phyloP scores from a whole-genome alignment of 37 sponge, comb jelly and placozoan genomes.

The Beroe ovata region DNA sequence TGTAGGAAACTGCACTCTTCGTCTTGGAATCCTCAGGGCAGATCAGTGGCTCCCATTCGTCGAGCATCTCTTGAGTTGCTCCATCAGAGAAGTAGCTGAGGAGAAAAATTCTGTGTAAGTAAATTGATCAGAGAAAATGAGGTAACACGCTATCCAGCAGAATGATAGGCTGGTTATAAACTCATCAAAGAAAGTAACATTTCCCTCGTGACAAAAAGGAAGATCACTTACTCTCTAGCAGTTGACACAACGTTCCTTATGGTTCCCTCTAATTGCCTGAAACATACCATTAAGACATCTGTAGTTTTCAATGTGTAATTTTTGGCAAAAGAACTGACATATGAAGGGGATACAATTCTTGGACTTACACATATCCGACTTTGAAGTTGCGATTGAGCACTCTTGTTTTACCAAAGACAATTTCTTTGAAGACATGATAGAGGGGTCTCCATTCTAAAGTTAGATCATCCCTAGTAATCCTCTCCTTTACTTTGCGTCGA shows the following conservation, averaged over 20 bases:
- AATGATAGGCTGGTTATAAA: too few species aligned
- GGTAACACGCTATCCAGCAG: too few species aligned
- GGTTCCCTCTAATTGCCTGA: conserved; percentile 67
- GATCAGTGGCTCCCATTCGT: conserved; percentile 84
- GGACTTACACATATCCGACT: conserved; percentile 71
- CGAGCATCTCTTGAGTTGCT: conserved; percentile 87
- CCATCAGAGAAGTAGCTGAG: conserved; percentile 86
- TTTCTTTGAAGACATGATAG: conserved; percentile 72
- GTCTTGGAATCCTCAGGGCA: conserved; percentile 75
- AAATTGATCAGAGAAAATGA: too few species aligned
- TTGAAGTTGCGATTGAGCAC: conserved; percentile 74
- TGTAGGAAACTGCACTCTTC: conserved; percentile 42
- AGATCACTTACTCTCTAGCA: conserved; percentile 76
- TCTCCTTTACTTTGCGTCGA: conserved; percentile 46
- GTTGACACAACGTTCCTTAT: conserved; percentile 49
- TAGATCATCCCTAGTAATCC: conserved; percentile 79
- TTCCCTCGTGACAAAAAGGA: too few species aligned
- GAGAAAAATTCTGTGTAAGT: background rate
- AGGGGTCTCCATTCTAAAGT: conserved; percentile 88
- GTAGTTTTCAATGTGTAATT: too few species aligned
- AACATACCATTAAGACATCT: background rate
- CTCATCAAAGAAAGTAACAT: too few species aligned
- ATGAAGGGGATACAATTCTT: too few species aligned
- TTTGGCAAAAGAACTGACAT: too few species aligned
- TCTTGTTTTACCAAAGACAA: conserved; percentile 71